Base-by-base conservation (phyloP, 2,113 vertebrate species). In the Nothobranchius kuhntae region DNA sequence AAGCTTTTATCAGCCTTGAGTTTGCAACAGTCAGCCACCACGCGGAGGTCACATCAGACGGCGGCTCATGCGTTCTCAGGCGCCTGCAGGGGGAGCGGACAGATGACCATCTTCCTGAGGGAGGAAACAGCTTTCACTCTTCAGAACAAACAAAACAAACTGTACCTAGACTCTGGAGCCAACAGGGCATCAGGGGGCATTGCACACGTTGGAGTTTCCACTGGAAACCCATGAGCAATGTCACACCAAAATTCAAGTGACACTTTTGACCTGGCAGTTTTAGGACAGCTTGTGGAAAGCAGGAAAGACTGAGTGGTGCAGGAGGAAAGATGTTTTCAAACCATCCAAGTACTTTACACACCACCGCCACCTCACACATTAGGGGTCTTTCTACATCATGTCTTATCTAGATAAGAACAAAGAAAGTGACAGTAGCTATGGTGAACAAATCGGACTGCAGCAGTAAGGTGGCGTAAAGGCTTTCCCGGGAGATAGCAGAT, bases 91-190 rank as follows among this genome's bases (percentile, higher is more conserved):
- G 81, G 72, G 54, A 61, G 71, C 30, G 13, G 67, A 70, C 60
- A 44, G 78, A 80, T 77, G 71, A 77, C 75, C 68, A 21, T 81
- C 85, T 90, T 89, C 90, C 89, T 90, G 89, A 69, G 50, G 70
- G 81, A 86, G 90, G 90, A 92, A 91, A 75, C 82, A 78, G 80
- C 88, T 90, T 87, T 88, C 75, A 77, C 70, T 83, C 58, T 57
- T 71, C 71, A 78, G 75, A 82, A 36, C 69, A 85, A 87, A 78
- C 78, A 83, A 88, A 91, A 90, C 80, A 89, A 86, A 87, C 80
- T 64, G 24, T 47, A 51, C 73, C 64, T 69, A 78, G 52, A 56
- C 66, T 47, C 63, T 68, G 61, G 65, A 65, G 74, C 61, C 46
- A 64, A 54, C 63, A 36, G 71, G 68, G 73, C 68, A 78, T 76